Conservation (phyloP, 2,113 vertebrate species). For the Eolophus roseicapilla region DNA sequence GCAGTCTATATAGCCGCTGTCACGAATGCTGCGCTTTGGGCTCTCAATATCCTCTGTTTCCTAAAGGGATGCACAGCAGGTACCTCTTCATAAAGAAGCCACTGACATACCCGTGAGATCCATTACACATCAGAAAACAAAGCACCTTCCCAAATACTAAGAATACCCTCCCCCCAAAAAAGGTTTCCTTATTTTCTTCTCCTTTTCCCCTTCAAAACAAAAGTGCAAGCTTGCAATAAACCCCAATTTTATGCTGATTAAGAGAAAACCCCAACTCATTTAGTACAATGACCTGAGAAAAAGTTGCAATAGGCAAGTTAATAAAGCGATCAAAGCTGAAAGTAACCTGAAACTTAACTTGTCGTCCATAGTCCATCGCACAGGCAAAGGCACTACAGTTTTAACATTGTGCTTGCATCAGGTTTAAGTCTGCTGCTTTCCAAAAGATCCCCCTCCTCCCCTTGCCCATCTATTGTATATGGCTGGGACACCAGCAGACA, state of each 20-base stretch:
- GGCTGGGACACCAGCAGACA: slow-evolving; percentile 39
- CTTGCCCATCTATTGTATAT: slow-evolving; percentile 28
- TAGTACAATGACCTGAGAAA: background rate
- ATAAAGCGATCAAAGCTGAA: slow-evolving; percentile 35
- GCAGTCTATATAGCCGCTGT: slow-evolving; percentile 97
- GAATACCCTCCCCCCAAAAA: background rate
- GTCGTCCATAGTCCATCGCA: slow-evolving; percentile 65
- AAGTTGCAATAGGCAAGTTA: background rate
- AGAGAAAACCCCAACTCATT: background rate
- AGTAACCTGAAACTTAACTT: slow-evolving; percentile 64
- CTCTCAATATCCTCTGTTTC: slow-evolving; percentile 91
- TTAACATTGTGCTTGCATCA: slow-evolving; percentile 39
- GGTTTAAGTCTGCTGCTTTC: background rate
- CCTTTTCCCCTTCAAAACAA: background rate
- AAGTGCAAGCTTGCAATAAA: background rate
- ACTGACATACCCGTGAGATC: background rate
- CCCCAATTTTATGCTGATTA: background rate
- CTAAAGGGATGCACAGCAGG: slow-evolving; percentile 68
- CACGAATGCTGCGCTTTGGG: slow-evolving; percentile 89
- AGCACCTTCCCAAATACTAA: background rate
- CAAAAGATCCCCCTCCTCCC: background rate
- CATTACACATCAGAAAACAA: background rate
- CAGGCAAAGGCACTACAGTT: background rate
- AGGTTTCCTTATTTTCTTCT: background rate
- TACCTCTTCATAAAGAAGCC: background rate